phyloP scores from a whole-genome alignment of 2,797 vertebrate genomes.

The Lithobates sylvaticus region DNA sequence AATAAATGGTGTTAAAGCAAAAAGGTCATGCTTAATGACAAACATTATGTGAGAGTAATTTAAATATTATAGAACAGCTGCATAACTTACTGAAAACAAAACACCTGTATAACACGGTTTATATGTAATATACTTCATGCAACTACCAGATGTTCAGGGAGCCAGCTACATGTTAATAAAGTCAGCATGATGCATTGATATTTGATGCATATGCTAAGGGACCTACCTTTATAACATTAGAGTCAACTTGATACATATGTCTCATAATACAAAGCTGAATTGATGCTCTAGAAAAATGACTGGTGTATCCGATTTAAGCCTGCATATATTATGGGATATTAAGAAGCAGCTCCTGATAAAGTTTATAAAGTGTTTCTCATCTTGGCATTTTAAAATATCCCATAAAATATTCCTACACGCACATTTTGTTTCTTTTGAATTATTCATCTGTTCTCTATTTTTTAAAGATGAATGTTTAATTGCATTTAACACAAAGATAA shows the following conservation, averaged over 20 bases:
- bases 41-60: neutral
- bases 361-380: conserved; percentile 25
- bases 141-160: conserved; percentile 37
- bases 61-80: neutral
- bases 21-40: neutral
- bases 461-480: conserved; percentile 11
- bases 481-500: conserved; percentile 26
- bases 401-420: conserved; percentile 10
- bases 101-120: neutral
- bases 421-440: conserved; percentile 8
- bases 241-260: conserved; percentile 44
- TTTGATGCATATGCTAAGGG: conserved; percentile 46
- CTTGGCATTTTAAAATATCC: conserved; percentile 18
- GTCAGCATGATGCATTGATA: conserved; percentile 29
- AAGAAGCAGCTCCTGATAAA: conserved; percentile 5
- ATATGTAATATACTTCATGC: conserved; percentile 25
- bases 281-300: neutral
- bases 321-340: neutral
- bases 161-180: conserved; percentile 46
- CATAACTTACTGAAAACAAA: neutral
- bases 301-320: neutral
- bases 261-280: conserved; percentile 26
- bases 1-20: neutral
- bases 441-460: conserved; percentile 14
- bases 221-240: conserved; percentile 15